Base-by-base conservation (phyloP, 2,113 vertebrate species). In the Chaetops frenatus region DNA sequence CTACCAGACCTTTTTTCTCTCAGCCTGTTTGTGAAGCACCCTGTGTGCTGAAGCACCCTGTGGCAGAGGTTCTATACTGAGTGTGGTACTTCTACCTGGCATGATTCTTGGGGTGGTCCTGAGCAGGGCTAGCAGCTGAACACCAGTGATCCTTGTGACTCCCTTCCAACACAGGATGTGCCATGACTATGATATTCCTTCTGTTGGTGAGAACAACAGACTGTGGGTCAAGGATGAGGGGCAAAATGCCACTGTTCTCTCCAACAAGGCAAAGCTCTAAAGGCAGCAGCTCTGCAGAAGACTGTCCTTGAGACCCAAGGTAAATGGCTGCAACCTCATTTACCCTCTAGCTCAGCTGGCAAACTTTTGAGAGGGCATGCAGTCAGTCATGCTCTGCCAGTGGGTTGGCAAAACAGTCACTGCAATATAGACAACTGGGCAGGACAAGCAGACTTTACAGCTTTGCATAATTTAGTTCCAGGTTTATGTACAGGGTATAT, bases 381-480 rank as follows among this genome's bases (percentile, higher is more conserved):
- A 72, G 4, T 45, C 53, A 33, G 78, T 81, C 40, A 42, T 36
- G 12, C 16, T 96, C 71, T 83, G 40, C 4, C 33, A 92, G 7
- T 15, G 62, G 2, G 2, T 10, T 66, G 57, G 83, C 51, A 88
- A 71, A 62, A 36, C 15, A 47, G 36, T 45, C 3, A 10, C 51
- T 38, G 36, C 12, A 53, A 6, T 40, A 20, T 4, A 64, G 57
- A 44, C 15, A 54, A 42, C 24, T 25, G 22, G 38, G 64, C n/a
- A 44, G 51, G 45, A 22, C 48, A 81, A 72, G 58, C 29, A 76
- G 45, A 44, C 36, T 85, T 95, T 40, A 74, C 62, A 78, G 84
- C 45, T 86, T 60, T 86, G 42, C 22, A 33, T 61, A 94, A 87
- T 92, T 94, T 88, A 86, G 13, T 60, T 57, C 33, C 35, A 64